These are phyloP conservation scores for Luffia ferchaultella DNA, from an alignment of 2,888 invertebrate species.

Conservation along the genomic window DNA sequence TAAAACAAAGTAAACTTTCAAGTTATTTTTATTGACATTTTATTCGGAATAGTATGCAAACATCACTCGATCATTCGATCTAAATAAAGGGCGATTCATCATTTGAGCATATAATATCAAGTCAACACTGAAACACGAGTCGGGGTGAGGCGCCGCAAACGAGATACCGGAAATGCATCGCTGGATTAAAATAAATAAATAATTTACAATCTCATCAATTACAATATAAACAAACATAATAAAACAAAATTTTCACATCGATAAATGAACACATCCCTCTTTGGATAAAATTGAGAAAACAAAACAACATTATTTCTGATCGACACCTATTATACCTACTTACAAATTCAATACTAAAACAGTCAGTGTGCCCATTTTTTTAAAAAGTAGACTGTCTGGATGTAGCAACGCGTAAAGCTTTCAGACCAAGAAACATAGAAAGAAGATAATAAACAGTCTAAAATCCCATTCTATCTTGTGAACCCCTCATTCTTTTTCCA, in stretches of 20 bases:
- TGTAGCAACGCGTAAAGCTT: no score
- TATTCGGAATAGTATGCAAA: slow-evolving; percentile 59
- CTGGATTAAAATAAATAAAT: slow-evolving; percentile 55
- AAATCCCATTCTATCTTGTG: no score
- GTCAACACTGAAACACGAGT: not conserved
- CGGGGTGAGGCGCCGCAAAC: not conserved
- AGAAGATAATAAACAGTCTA: no score
- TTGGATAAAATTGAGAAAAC: slow-evolving; percentile 39
- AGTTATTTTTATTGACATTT: slow-evolving; percentile 65
- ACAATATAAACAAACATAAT: slow-evolving; percentile 21
- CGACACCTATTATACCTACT: not conserved
- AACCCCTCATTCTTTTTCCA: no score
- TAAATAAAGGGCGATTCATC: slow-evolving; percentile 37
- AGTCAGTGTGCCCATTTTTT: no score
- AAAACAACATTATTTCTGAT: not conserved
- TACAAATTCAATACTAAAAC: no score
- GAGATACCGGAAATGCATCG: slow-evolving; percentile 38
- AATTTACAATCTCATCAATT: slow-evolving; percentile 36
- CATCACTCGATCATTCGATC: slow-evolving; percentile 53
- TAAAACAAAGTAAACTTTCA: slow-evolving; percentile 34
- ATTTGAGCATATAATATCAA: slow-evolving; percentile 41
- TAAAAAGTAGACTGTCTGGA: no score
- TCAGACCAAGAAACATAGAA: no score
- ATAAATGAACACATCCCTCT: slow-evolving; percentile 61
- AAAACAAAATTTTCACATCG: slow-evolving; percentile 31